Conservation (phyloP, 2,113 vertebrate species). For the Oncorhynchus keta region DNA sequence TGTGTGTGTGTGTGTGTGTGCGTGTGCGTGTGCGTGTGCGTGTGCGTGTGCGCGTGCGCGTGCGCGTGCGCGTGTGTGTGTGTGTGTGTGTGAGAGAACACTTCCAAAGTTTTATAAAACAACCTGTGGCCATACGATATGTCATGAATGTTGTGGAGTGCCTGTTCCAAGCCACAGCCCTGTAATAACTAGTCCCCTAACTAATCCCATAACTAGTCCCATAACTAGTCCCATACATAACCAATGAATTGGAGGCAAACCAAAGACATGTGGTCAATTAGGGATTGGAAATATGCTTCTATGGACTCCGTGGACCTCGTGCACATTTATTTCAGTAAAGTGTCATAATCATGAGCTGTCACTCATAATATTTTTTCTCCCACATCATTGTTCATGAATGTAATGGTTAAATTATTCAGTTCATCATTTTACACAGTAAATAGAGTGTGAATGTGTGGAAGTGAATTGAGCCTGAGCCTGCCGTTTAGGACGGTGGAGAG, state of each 20-base stretch:
- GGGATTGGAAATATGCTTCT: conserved; percentile 31
- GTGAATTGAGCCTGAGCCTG: no score
- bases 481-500: no score
- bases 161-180: conserved; percentile 27
- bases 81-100: background rate
- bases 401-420: no score
- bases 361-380: no score
- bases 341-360: no score
- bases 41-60: no score
- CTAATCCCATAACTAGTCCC: no score
- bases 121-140: conserved; percentile 42
- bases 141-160: conserved; percentile 31
- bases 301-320: conserved; percentile 10
- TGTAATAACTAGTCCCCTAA: conserved; percentile 31
- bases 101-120: conserved; percentile 35
- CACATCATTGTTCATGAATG: no score
- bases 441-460: no score
- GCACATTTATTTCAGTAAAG: background rate
- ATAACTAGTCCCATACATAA: conserved; percentile 26
- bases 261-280: conserved; percentile 50
- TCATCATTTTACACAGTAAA: no score
- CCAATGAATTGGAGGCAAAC: conserved; percentile 43
- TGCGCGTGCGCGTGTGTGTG: no score
- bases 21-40: background rate
- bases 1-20: background rate